These are phyloP conservation scores for Cydia splendana DNA, from an alignment of 1,140 invertebrate species.

Conservation along the genomic window DNA sequence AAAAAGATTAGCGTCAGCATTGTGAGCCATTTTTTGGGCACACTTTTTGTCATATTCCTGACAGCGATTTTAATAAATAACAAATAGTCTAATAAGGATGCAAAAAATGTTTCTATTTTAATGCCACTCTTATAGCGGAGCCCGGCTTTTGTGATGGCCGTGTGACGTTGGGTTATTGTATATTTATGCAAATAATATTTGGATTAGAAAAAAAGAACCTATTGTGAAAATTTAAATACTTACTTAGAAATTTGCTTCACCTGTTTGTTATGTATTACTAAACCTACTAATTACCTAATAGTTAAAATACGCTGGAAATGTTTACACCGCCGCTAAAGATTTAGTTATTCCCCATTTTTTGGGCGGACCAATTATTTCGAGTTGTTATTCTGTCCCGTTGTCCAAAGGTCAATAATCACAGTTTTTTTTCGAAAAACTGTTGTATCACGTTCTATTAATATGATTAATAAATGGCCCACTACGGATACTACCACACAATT, in stretches of 20 bases:
- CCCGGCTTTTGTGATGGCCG: conserved; percentile 38
- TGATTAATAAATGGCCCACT: too few species aligned
- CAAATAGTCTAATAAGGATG: conserved; percentile 61
- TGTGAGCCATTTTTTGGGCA: conserved; percentile 65
- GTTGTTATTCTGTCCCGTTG: too few species aligned
- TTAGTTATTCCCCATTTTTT: too few species aligned
- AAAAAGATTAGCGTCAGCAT: conserved; percentile 70
- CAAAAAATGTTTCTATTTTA: conserved; percentile 52
- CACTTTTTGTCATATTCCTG: conserved; percentile 59
- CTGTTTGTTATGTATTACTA: background rate
- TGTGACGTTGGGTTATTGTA: conserved; percentile 35
- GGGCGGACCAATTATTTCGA: too few species aligned
- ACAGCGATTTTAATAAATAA: conserved; percentile 72
- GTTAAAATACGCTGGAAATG: background rate
- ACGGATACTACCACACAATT: too few species aligned
- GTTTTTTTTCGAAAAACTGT: too few species aligned
- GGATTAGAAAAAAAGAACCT: background rate
- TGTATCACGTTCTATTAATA: too few species aligned
- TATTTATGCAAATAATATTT: conserved; percentile 33
- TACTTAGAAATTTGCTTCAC: background rate
- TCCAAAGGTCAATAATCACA: too few species aligned
- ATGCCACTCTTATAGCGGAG: conserved; percentile 46
- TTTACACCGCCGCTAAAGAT: too few species aligned
- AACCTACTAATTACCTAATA: too few species aligned
- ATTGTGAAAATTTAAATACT: background rate